A percentile compares a stretch with the other conserved stretches of the same genome.
These are phyloP conservation scores for Rhysida immarginata DNA, from an alignment of 1,140 invertebrate species.

Conservation along the genomic window DNA sequence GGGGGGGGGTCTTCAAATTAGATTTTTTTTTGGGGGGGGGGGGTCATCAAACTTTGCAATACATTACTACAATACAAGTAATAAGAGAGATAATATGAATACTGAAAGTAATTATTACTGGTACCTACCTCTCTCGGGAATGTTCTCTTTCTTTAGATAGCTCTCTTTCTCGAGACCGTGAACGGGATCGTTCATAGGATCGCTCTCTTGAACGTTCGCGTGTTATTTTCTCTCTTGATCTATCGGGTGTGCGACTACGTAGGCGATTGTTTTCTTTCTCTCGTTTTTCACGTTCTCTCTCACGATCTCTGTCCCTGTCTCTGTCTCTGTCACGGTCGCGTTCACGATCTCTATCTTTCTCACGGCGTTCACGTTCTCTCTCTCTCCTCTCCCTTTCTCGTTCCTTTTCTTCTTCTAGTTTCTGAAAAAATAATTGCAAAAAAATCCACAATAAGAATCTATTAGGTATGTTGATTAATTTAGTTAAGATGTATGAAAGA, in stretches of 20 bases:
- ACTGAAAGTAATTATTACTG: no score
- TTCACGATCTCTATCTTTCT: slow-evolving; percentile 10
- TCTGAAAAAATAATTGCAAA: slow-evolving; percentile 15
- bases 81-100: no score
- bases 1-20: no score
- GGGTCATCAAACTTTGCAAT: no score
- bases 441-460: no score
- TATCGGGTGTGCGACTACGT: slow-evolving; percentile 11
- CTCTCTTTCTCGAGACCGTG: slow-evolving; percentile 21
- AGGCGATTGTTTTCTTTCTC: slow-evolving; percentile 16
- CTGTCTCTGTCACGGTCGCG: slow-evolving; percentile 11
- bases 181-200: slow-evolving; percentile 2
- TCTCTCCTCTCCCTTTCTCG: slow-evolving; percentile 29
- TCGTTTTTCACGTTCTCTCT: slow-evolving; percentile 23
- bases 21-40: no score
- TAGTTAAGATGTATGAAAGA: no score
- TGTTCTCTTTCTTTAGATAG: slow-evolving; percentile 32
- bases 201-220: slow-evolving; percentile 16
- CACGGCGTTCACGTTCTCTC: slow-evolving; percentile 33
- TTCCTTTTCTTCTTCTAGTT: slow-evolving; percentile 25
- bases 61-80: no score
- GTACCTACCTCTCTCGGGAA: slow-evolving; percentile 14
- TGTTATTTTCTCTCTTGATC: slow-evolving; percentile 3
- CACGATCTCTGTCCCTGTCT: slow-evolving; percentile 22
- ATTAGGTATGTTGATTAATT: no score